Base-by-base conservation (phyloP, 2,113 vertebrate genomes). In the Lathamus discolor region DNA sequence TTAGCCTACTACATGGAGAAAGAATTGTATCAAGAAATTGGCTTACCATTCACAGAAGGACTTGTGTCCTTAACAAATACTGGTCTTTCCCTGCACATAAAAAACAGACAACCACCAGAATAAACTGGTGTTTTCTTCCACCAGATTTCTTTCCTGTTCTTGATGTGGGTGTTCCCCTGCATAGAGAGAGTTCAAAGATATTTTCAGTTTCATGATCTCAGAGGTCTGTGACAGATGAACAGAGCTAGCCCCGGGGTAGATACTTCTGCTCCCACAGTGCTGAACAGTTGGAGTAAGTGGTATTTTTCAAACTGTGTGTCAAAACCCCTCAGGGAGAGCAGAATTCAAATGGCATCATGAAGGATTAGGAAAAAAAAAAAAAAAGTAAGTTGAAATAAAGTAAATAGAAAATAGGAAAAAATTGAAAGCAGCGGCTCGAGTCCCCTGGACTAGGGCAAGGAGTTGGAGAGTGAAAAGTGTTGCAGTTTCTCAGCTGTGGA, bases 401-500 rank as follows among this genome's bases (percentile, higher is more conserved):
- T 4, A 13, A 88, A 44, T 31, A 41, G 67, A 79, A 54, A 51
- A 5, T 8, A 54, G 12, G 10, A 54, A 78, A 29, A 20, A 48
- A 31, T 0, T 7, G 15, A 22, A 92, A 41, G n/a, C 14, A 44
- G 48, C 14, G 24, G 7, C 51, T 76, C 9, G 22, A 28, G 51
- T 63, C 20, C 15, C 10, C 37, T 46, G 11, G 22, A 44, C 8
- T 33, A 20, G 6, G 33, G 13, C 29, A 66, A 37, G 13, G 27
- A 10, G 12, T 2, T 3, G 4, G 33, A 73, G 19, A 20, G 19
- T 6, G 8, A 29, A 19, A 33, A 29, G 7, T 18, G 12, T 7
- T 5, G 8, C 27, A 49, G 13, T 37, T 63, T 75, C 46, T 82
- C 1, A 0, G 1, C 7, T 8, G 7, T 20, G 10, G 9, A 18